Base-by-base conservation (phyloP, 2,888 invertebrate species). In the Deilephila porcellus region DNA sequence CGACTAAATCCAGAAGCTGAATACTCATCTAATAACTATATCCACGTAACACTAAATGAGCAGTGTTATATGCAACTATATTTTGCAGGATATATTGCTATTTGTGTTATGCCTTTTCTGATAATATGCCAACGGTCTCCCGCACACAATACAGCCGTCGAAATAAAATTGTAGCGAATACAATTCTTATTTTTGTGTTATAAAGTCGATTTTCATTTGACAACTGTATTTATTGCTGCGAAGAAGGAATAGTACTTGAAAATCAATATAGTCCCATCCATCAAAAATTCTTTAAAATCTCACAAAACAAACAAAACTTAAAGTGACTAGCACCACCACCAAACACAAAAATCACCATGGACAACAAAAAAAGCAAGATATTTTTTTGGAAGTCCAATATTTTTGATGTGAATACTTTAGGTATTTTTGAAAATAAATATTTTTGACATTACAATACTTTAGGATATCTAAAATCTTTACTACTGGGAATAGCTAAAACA, bases 41-140 rank as follows among this genome's bases (percentile, higher is more conserved):
- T n/a, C 56, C 60, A 25, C 37, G 71, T 32, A 25, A 37, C 53
- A 77, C 84, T 86, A 88, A 90, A 91, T 90, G 91, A 91, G 90
- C 91, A 88, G 88, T 88, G 83, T 81, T 82, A 82, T 82, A 86
- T 85, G 82, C 86, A 85, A 84, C 85, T 86, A 87, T 83, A 74
- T 82, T 81, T 85, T 74, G 73, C 73, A n/a, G 60, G 70, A 72
- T 67, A 73, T 45, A 45, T 67, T 34, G 29, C 86, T 88, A 86
- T 77, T 77, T 52, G 60, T 37, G 70, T 74, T 78, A 80, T 81
- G 79, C 81, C 77, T 87, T 89, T 86, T 86, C 85, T 85, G 85
- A 85, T 83, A 81, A 81, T 75, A 64, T 70, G 71, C 52, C 63
- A 59, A 74, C 72, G 14, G 53, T 53, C 17, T 59, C 32, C n/a